phyloP scores from a whole-genome alignment of 1,140 invertebrate species.

The Drosophila hydei region DNA sequence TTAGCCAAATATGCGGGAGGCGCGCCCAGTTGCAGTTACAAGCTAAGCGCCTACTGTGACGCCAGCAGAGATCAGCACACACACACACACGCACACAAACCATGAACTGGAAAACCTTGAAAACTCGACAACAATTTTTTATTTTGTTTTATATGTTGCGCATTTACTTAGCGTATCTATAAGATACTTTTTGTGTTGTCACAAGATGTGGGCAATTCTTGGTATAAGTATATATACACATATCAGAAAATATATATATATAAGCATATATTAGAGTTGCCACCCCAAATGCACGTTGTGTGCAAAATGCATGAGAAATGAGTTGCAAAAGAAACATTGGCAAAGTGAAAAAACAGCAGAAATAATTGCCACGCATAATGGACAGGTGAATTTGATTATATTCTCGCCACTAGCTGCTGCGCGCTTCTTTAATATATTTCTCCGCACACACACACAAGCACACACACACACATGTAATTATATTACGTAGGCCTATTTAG shows the following conservation, averaged over 20 bases:
- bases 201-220: conserved; percentile 28
- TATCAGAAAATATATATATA: not conserved
- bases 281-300: conserved; percentile 40
- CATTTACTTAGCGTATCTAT: conserved; percentile 46
- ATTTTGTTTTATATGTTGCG: conserved; percentile 46
- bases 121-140: conserved; percentile 71
- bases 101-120: conserved; percentile 82
- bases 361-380: conserved; percentile 63
- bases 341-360: conserved; percentile 10
- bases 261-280: not conserved
- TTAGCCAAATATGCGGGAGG: conserved; percentile 49
- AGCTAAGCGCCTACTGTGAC: conserved; percentile 17
- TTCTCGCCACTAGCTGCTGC: conserved; percentile 43
- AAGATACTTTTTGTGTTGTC: conserved; percentile 35
- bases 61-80: conserved; percentile 47
- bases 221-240: not conserved
- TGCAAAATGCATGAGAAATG: conserved; percentile 41
- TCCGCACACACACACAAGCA: conserved; percentile 3
- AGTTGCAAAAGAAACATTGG: conserved; percentile 36
- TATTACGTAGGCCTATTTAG: conserved; percentile 71
- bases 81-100: conserved; percentile 50
- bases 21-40: conserved; percentile 35
- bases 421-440: conserved; percentile 31
- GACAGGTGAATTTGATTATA: conserved; percentile 73
- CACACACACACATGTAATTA: conserved; percentile 70